phyloP scores from a whole-genome alignment of 2,888 invertebrate genomes.

The Chymomyza caudatula region DNA sequence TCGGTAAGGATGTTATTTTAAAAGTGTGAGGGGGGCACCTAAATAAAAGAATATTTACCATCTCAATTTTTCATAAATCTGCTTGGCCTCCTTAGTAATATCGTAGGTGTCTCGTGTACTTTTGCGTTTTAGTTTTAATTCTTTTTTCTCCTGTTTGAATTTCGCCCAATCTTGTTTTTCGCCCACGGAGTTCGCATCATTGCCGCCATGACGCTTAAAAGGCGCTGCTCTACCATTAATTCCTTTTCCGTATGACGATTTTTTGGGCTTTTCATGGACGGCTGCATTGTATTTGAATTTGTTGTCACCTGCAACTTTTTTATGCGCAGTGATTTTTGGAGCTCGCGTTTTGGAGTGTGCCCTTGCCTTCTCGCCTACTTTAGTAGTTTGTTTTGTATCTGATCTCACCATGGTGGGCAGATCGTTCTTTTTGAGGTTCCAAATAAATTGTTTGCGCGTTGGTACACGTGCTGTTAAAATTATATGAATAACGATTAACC shows the following conservation, averaged over 20 bases:
- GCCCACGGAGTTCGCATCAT: slow-evolving; percentile 36
- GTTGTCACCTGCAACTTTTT: slow-evolving; percentile 2
- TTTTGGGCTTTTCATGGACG: neutral
- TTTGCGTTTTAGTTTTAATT: slow-evolving; percentile 83
- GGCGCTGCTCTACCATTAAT: neutral
- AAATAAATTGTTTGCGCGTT: neutral
- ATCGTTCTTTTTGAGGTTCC: neutral
- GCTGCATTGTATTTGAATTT: slow-evolving; percentile 7
- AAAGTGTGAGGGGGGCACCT: neutral
- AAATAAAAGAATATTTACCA: slow-evolving; percentile 53
- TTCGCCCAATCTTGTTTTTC: slow-evolving; percentile 86
- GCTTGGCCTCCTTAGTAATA: slow-evolving; percentile 80
- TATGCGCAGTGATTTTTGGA: neutral
- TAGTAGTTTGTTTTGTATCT: neutral
- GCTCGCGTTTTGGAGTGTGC: neutral
- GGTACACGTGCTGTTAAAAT: neutral
- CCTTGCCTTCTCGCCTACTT: neutral
- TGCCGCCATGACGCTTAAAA: neutral
- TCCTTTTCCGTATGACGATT: neutral
- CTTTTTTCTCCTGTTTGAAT: slow-evolving; percentile 87
- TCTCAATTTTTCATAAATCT: slow-evolving; percentile 81
- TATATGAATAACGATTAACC: neutral
- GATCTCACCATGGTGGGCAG: slow-evolving; percentile 10
- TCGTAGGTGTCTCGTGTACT: slow-evolving; percentile 80
- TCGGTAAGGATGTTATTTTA: neutral